phyloP scores from a whole-genome alignment of 2,888 invertebrate species.

The Perizoma affinitatum region DNA sequence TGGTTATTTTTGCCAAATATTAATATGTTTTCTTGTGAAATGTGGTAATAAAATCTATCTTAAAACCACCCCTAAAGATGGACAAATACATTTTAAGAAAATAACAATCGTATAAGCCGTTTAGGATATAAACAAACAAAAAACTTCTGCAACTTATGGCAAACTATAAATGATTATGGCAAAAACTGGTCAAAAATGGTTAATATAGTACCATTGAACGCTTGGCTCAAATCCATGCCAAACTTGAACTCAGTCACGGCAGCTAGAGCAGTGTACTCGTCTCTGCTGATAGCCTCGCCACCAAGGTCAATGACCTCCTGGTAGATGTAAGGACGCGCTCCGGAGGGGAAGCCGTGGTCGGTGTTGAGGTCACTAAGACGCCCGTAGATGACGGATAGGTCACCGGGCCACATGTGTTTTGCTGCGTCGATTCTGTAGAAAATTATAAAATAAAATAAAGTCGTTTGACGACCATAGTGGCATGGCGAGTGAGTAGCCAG shows the following conservation, averaged over 20 bases:
- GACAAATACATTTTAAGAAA: too few species aligned
- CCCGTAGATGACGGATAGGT: constrained; percentile 87
- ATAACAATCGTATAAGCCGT: too few species aligned
- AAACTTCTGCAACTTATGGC: too few species aligned
- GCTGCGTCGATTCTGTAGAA: constrained; percentile 87
- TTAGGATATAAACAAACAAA: too few species aligned
- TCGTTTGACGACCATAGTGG: too few species aligned
- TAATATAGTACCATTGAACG: constrained; percentile 36
- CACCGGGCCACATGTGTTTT: constrained; percentile 91
- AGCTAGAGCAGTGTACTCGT: constrained; percentile 82
- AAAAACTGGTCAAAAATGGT: too few species aligned
- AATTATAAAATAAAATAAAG: not conserved
- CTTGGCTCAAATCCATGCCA: constrained; percentile 75
- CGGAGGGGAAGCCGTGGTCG: constrained; percentile 85
- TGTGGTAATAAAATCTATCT: too few species aligned
- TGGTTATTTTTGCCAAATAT: too few species aligned
- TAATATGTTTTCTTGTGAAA: too few species aligned
- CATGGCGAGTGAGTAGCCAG: too few species aligned
- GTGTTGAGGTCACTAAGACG: constrained; percentile 86
- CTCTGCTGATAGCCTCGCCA: constrained; percentile 71
- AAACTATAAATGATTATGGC: too few species aligned
- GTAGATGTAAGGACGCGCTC: constrained; percentile 87
- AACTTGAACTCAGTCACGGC: constrained; percentile 88
- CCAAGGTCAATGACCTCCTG: constrained; percentile 92
- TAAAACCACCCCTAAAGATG: too few species aligned